A percentile compares a stretch with the other conserved stretches of the same genome.
Evolutionary conservation across 2,113 vertebrate genomes (phyloP).

Genomic region (Hemiscyllium ocellatum): DNA sequence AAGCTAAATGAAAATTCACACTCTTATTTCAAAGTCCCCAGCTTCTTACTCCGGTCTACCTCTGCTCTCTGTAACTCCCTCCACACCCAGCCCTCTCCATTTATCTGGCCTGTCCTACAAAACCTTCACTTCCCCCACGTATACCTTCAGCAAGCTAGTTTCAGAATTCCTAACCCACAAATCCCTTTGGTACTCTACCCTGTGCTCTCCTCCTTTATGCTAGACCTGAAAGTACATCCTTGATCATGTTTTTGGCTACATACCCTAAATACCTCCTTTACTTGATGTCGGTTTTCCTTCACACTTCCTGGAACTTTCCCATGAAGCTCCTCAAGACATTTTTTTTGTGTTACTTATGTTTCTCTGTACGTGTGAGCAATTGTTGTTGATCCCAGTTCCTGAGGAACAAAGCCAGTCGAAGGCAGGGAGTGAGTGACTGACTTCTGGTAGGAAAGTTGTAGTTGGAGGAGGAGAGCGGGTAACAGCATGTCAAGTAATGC

Average conservation of each 20-base stretch:
- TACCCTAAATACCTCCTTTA: not conserved
- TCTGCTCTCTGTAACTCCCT: not conserved
- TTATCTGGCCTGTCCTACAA: not conserved
- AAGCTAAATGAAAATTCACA: not conserved
- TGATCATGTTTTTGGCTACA: not conserved
- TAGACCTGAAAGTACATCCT: not conserved
- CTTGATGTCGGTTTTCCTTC: not conserved
- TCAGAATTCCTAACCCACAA: not conserved
- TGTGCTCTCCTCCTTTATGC: not conserved
- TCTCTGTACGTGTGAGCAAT: not conserved
- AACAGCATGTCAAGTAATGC: constrained; percentile 77
- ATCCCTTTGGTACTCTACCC: not conserved
- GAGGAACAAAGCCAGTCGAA: not conserved
- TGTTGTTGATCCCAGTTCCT: not conserved
- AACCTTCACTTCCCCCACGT: not conserved
- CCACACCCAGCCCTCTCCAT: not conserved
- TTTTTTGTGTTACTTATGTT: not conserved
- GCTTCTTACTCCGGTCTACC: not conserved
- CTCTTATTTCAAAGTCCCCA: not conserved
- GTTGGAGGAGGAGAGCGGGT: constrained; percentile 66
- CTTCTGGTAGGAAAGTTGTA: constrained; percentile 50
- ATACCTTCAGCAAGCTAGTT: not conserved
- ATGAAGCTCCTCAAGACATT: not conserved
- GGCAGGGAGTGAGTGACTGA: not conserved
- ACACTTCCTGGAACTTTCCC: not conserved